A percentile compares a stretch with the other conserved stretches of the same genome.
phyloP scores from a whole-genome alignment of 2,113 vertebrate species.

The Syngnathoides biaculeatus region DNA sequence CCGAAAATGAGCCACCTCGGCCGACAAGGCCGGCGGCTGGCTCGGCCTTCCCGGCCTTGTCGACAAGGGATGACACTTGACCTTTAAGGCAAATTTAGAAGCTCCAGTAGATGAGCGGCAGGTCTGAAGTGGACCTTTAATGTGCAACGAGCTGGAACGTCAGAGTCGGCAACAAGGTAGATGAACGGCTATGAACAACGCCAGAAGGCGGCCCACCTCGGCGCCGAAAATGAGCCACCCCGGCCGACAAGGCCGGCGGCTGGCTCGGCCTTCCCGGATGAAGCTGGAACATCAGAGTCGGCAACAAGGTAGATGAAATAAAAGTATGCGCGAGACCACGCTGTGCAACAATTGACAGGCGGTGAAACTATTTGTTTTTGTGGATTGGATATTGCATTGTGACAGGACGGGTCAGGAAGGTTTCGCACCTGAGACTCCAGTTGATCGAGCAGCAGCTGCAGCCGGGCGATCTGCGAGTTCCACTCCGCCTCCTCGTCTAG shows the following conservation, averaged over 20 bases:
- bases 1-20: too few species aligned
- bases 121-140: too few species aligned
- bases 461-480: conserved; percentile 86
- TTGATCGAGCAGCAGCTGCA: conserved; percentile 91
- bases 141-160: background rate
- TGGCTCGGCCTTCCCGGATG: too few species aligned
- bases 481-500: conserved; percentile 83
- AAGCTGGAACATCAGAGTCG: background rate
- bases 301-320: background rate
- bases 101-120: background rate
- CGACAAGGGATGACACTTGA: too few species aligned
- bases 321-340: background rate
- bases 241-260: too few species aligned
- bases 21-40: too few species aligned
- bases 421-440: conserved; percentile 86
- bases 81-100: too few species aligned
- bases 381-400: conserved; percentile 51
- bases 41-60: too few species aligned
- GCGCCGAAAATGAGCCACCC: too few species aligned
- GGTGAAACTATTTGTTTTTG: conserved; percentile 7
- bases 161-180: background rate
- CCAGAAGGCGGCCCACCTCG: too few species aligned
- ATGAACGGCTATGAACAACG: too few species aligned
- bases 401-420: conserved; percentile 9
- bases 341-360: background rate